Percentiles rank a stretch among this genome's conserved stretches.
phyloP scores from a whole-genome alignment of 2,113 vertebrate species.

The Syngnathus scovelli region DNA sequence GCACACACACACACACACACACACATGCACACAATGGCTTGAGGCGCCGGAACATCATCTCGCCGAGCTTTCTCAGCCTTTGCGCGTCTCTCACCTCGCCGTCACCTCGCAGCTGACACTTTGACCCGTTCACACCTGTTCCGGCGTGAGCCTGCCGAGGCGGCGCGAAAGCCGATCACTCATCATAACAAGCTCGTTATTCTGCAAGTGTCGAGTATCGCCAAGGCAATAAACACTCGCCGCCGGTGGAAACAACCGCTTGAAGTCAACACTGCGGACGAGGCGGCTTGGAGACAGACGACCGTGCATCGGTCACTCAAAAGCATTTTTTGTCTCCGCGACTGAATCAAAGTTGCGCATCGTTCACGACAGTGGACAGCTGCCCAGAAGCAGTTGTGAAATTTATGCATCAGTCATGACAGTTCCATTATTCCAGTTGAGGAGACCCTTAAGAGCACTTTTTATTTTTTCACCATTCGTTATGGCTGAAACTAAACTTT shows the following conservation, averaged over 20 bases:
- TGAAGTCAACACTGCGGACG: background rate
- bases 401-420: too few species aligned
- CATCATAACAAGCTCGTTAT: conserved; percentile 4
- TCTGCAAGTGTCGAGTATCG: conserved; percentile 1
- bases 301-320: too few species aligned
- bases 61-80: conserved; percentile 50
- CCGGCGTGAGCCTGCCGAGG: conserved; percentile 13
- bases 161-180: conserved; percentile 1
- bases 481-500: too few species aligned
- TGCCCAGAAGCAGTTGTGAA: too few species aligned
- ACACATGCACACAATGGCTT: conserved; percentile 29
- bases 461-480: too few species aligned
- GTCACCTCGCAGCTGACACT: conserved; percentile 44
- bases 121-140: conserved; percentile 51
- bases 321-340: too few species aligned
- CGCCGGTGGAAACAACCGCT: background rate
- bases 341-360: too few species aligned
- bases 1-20: conserved; percentile 24
- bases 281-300: background rate
- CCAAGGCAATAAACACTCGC: background rate
- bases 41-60: conserved; percentile 66
- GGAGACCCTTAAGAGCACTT: too few species aligned
- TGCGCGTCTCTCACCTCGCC: conserved; percentile 46
- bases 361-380: background rate
- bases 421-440: too few species aligned